Evolutionary conservation across 2,888 invertebrate species (phyloP).

Genomic region (Rugalucina vietnamica): DNA sequence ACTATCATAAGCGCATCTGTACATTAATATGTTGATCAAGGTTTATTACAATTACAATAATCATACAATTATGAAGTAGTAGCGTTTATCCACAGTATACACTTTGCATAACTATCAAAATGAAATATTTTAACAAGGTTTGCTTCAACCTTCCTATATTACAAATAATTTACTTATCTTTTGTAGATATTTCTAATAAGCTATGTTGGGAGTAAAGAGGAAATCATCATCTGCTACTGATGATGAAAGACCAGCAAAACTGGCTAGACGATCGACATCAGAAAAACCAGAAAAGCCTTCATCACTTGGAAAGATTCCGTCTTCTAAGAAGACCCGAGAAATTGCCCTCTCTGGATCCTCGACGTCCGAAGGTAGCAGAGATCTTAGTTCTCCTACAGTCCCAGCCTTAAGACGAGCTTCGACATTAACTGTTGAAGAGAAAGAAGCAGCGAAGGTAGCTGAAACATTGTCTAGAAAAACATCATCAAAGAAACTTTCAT

Average conservation of each 20-base stretch:
- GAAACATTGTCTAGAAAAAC: not conserved
- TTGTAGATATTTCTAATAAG: too few species aligned
- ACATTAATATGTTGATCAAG: too few species aligned
- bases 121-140: too few species aligned
- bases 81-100: too few species aligned
- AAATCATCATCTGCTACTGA: constrained; percentile 64
- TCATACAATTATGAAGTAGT: too few species aligned
- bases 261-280: constrained; percentile 53
- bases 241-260: constrained; percentile 63
- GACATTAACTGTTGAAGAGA: constrained; percentile 47
- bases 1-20: too few species aligned
- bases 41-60: too few species aligned
- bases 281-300: constrained; percentile 28
- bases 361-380: not conserved
- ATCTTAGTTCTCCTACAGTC: constrained; percentile 4
- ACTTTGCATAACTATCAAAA: too few species aligned
- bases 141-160: too few species aligned
- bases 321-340: not conserved
- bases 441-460: not conserved
- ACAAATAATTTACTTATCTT: too few species aligned
- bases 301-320: not conserved
- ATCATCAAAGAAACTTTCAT: not conserved
- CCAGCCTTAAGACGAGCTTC: constrained; percentile 56
- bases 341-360: not conserved
- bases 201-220: constrained; percentile 68